A percentile compares a stretch with the other conserved stretches of the same genome.
phyloP scores from a whole-genome alignment of 37 sponge, comb jelly and placozoan species.

The Cladorhizidae sp. region DNA sequence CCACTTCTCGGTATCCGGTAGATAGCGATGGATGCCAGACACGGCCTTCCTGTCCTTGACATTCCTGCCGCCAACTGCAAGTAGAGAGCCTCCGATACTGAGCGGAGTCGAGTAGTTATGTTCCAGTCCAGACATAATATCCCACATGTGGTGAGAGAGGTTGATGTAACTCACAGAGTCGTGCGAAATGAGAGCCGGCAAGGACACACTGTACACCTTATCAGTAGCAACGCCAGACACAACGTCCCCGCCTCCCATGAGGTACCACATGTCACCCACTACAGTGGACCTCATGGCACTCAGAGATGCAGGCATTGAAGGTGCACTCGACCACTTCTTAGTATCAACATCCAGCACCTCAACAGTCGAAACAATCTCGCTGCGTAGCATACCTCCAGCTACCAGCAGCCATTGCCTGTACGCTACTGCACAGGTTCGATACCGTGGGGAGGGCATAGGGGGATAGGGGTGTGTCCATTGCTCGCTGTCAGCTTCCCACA shows the following conservation, averaged over 20 bases:
- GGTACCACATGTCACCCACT: not conserved
- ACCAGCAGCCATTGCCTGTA: constrained; percentile 8
- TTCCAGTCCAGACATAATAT: not conserved
- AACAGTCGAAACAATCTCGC: not conserved
- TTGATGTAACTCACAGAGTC: too few relatives aligned
- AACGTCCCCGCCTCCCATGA: not conserved
- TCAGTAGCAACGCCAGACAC: not conserved
- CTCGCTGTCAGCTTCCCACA: constrained; percentile 1
- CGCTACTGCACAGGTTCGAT: not conserved
- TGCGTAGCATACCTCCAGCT: not conserved
- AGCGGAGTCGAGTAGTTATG: constrained; percentile 1
- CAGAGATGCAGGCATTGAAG: not conserved
- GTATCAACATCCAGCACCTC: not conserved
- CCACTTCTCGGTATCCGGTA: constrained; percentile 10
- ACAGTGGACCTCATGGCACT: not conserved
- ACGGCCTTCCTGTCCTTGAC: not conserved
- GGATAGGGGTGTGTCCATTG: constrained; percentile 30
- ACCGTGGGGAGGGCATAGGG: constrained; percentile 9
- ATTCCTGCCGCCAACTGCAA: not conserved
- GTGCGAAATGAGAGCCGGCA: constrained; percentile 2
- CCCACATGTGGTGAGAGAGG: not conserved
- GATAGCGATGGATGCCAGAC: constrained; percentile 20
- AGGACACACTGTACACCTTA: constrained; percentile 1
- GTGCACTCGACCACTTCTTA: not conserved
- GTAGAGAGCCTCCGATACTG: not conserved